phyloP scores from a whole-genome alignment of 2,113 vertebrate genomes.

The Epinephelus moara region DNA sequence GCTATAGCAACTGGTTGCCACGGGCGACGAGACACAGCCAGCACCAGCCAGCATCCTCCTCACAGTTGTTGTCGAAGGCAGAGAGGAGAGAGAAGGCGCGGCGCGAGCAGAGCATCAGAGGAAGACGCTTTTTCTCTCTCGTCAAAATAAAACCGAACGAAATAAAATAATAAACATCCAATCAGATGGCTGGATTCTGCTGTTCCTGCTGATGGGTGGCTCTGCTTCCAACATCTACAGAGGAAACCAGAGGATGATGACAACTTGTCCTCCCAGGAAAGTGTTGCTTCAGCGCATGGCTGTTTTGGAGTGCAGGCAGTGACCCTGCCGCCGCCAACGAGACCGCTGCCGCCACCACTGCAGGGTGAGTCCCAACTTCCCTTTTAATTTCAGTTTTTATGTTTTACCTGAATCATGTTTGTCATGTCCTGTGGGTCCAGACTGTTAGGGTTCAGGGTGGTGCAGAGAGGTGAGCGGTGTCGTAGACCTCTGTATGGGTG shows the following conservation, averaged over 20 bases:
- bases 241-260: conserved; percentile 30
- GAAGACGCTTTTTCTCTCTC: conserved; percentile 4
- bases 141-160: conserved; percentile 38
- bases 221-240: neutral
- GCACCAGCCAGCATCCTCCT: conserved; percentile 62
- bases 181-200: conserved; percentile 9
- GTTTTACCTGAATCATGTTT: neutral
- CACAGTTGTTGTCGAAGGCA: conserved; percentile 54
- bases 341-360: neutral
- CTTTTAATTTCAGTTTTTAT: neutral
- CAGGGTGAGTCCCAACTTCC: conserved; percentile 66
- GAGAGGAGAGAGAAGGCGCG: conserved; percentile 57
- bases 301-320: conserved; percentile 24
- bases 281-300: conserved; percentile 42
- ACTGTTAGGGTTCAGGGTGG: conserved; percentile 15
- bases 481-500: conserved; percentile 21
- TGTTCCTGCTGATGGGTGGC: neutral
- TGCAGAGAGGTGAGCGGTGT: neutral
- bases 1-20: conserved; percentile 76
- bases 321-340: conserved; percentile 20
- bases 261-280: conserved; percentile 57
- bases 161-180: neutral
- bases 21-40: conserved; percentile 72
- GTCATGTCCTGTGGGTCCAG: neutral
- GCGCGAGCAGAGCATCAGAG: conserved; percentile 32